phyloP scores from a whole-genome alignment of 1,140 invertebrate species.

The Protaetia brevitarsis region DNA sequence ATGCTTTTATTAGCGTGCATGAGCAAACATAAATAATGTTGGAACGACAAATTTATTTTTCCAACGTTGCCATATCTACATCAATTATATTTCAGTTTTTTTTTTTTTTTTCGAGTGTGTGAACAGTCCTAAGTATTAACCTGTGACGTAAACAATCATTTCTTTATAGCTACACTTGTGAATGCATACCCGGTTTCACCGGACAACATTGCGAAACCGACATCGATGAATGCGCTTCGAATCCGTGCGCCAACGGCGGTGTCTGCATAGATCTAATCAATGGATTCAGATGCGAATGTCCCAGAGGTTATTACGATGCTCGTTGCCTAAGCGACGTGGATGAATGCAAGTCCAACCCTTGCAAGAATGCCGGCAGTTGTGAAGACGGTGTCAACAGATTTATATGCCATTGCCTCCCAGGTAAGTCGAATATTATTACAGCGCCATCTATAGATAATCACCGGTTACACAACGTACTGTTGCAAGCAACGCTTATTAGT shows the following conservation, averaged over 20 bases:
- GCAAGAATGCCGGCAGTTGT: slow-evolving; percentile 79
- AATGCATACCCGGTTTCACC: slow-evolving; percentile 83
- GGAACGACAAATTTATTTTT: no score
- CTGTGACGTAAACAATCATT: not conserved
- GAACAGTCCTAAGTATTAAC: no score
- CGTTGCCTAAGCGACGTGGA: slow-evolving; percentile 88
- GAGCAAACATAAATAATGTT: no score
- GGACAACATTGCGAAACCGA: slow-evolving; percentile 88
- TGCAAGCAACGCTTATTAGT: no score
- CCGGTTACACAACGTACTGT: no score
- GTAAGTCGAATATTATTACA: no score
- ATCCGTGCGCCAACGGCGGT: slow-evolving; percentile 89
- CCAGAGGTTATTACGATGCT: slow-evolving; percentile 85
- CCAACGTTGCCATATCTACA: no score
- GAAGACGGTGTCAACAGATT: slow-evolving; percentile 90
- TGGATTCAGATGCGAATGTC: slow-evolving; percentile 84
- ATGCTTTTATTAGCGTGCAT: no score
- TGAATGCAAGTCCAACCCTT: slow-evolving; percentile 87
- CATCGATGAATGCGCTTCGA: slow-evolving; percentile 88
- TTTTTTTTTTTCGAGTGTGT: no score
- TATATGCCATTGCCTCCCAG: slow-evolving; percentile 83
- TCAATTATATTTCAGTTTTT: no score
- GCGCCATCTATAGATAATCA: not conserved
- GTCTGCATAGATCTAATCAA: slow-evolving; percentile 84
- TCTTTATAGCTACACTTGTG: slow-evolving; percentile 72